These are phyloP conservation scores for Scaptomyza hsui DNA, from an alignment of 1,140 invertebrate species.

Conservation along the genomic window DNA sequence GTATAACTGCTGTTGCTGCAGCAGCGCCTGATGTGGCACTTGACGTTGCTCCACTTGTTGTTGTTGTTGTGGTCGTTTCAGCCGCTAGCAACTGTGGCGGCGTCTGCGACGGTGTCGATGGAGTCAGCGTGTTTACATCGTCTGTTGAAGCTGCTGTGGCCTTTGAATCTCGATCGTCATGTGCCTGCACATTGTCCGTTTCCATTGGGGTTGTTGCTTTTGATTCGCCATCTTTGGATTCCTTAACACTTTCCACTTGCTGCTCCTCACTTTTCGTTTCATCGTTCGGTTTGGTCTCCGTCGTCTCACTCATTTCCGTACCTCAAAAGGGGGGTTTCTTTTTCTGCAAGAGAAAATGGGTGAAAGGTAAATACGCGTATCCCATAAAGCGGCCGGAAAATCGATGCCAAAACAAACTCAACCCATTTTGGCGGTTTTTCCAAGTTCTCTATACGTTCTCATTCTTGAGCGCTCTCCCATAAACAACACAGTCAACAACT, in stretches of 20 bases:
- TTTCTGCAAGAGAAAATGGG: slow-evolving; percentile 45
- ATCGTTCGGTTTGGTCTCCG: slow-evolving; percentile 23
- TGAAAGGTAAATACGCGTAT: slow-evolving; percentile 14
- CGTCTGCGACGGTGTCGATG: slow-evolving; percentile 74
- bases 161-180: slow-evolving; percentile 21
- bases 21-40: slow-evolving; percentile 9
- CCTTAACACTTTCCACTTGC: slow-evolving; percentile 9
- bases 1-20: slow-evolving; percentile 52
- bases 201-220: slow-evolving; percentile 20
- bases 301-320: slow-evolving; percentile 43
- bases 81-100: slow-evolving; percentile 58
- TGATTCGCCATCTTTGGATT: slow-evolving; percentile 33
- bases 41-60: slow-evolving; percentile 11
- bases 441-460: slow-evolving; percentile 60
- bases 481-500: slow-evolving; percentile 28
- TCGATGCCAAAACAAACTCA: slow-evolving; percentile 75
- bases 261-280: slow-evolving; percentile 36
- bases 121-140: slow-evolving; percentile 66
- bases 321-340: not conserved
- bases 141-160: slow-evolving; percentile 37
- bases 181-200: slow-evolving; percentile 28
- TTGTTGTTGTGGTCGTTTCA: slow-evolving; percentile 36
- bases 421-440: slow-evolving; percentile 80
- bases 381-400: slow-evolving; percentile 58
- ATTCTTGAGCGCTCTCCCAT: slow-evolving; percentile 51